phyloP scores from a whole-genome alignment of 2,888 invertebrate species.

The Digitonthophagus gazella region DNA sequence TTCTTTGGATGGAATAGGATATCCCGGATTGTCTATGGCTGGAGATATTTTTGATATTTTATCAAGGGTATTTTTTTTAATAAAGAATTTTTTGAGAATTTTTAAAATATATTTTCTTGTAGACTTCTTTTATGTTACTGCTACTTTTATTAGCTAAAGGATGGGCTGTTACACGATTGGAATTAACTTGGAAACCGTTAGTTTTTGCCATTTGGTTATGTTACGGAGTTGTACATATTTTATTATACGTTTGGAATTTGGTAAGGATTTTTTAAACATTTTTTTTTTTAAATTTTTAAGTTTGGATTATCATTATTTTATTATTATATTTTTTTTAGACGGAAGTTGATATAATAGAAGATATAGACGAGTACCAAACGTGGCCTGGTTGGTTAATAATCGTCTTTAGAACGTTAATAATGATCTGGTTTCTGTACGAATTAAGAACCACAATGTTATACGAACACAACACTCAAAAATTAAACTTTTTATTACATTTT shows the following conservation, averaged over 20 bases:
- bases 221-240: constrained; percentile 86
- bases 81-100: background rate
- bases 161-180: constrained; percentile 91
- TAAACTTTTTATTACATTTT: constrained; percentile 93
- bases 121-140: constrained; percentile 92
- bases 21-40: constrained; percentile 75
- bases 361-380: constrained; percentile 95
- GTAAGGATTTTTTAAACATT: constrained; percentile 61
- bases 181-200: constrained; percentile 81
- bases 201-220: constrained; percentile 88
- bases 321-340: constrained; percentile 61
- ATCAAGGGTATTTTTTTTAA: constrained; percentile 68
- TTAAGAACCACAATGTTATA: constrained; percentile 74
- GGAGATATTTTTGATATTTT: constrained; percentile 92
- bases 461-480: constrained; percentile 77
- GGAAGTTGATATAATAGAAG: constrained; percentile 93
- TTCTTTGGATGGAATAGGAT: constrained; percentile 87
- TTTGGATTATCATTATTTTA: background rate
- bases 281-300: background rate
- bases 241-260: constrained; percentile 94
- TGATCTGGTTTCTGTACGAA: constrained; percentile 85
- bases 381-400: constrained; percentile 97
- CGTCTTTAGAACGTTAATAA: constrained; percentile 78
- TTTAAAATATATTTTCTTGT: constrained; percentile 42
- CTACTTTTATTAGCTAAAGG: constrained; percentile 92